Evolutionary conservation across 2,797 vertebrate genomes (phyloP).

Genomic region (Sparidentex hasta): DNA sequence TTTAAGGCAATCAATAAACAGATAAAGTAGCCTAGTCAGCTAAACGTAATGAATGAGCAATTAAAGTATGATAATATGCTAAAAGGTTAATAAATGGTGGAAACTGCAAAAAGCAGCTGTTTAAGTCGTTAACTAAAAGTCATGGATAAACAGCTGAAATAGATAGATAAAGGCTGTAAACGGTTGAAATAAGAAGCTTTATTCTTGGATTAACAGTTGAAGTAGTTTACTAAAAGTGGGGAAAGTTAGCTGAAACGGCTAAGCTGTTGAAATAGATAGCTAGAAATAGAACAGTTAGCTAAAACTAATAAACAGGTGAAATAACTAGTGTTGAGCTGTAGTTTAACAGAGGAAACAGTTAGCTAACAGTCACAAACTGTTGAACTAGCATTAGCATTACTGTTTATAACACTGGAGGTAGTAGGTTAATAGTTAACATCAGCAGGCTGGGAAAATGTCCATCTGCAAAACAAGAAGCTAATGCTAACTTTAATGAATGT

Average conservation of each 20-base stretch:
- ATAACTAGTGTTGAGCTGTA: too few species aligned
- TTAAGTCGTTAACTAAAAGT: neutral
- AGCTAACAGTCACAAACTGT: neutral
- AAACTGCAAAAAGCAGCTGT: neutral
- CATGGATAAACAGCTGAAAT: neutral
- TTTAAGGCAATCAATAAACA: neutral
- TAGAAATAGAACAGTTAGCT: neutral
- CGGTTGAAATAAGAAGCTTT: too few species aligned
- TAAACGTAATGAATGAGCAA: neutral
- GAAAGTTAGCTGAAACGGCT: neutral
- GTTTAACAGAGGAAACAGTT: neutral
- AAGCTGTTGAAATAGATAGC: neutral
- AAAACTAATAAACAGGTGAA: neutral
- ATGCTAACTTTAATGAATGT: neutral
- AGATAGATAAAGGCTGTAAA: neutral
- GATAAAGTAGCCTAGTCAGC: neutral
- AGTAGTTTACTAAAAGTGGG: neutral
- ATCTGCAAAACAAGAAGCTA: neutral
- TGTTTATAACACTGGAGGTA: too few species aligned
- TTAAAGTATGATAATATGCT: too few species aligned
- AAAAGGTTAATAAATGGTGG: neutral
- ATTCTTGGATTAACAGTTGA: neutral
- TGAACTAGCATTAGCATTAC: neutral
- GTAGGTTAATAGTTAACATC: too few species aligned
- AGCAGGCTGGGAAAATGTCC: too few species aligned